Percentiles rank a stretch among this genome's conserved stretches.
Conservation (phyloP, 2,888 invertebrate genomes). For the Pollenia amentaria region DNA sequence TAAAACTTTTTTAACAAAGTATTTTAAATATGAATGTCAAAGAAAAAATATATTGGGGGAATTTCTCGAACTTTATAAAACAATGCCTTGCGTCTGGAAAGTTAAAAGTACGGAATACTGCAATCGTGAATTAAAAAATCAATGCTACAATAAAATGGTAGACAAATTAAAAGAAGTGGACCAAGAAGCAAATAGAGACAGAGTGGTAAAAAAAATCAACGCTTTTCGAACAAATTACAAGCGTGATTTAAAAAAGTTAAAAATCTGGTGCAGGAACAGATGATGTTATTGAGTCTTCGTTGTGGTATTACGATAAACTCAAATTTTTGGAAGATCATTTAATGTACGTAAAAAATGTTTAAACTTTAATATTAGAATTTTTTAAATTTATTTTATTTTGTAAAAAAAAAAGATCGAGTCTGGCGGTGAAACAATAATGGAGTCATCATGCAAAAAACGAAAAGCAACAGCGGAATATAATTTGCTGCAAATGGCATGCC, state of each 20-base stretch:
- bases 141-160: too few species aligned
- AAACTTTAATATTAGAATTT: neutral
- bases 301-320: slow-evolving; percentile 58
- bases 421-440: neutral
- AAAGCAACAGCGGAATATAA: slow-evolving; percentile 13
- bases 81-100: too few species aligned
- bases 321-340: slow-evolving; percentile 40
- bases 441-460: neutral
- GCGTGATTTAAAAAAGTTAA: slow-evolving; percentile 20
- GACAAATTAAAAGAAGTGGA: too few species aligned
- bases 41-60: too few species aligned
- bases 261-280: slow-evolving; percentile 12
- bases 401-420: slow-evolving; percentile 4
- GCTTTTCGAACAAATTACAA: too few species aligned
- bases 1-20: too few species aligned
- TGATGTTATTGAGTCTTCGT: neutral
- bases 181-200: too few species aligned
- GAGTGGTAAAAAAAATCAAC: too few species aligned
- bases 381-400: neutral
- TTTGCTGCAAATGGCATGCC: neutral
- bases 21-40: too few species aligned
- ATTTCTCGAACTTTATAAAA: too few species aligned
- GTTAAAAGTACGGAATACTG: too few species aligned
- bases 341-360: neutral
- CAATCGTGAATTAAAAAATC: too few species aligned